phyloP scores from a whole-genome alignment of 2,888 invertebrate genomes.

The Tortricodes alternella region DNA sequence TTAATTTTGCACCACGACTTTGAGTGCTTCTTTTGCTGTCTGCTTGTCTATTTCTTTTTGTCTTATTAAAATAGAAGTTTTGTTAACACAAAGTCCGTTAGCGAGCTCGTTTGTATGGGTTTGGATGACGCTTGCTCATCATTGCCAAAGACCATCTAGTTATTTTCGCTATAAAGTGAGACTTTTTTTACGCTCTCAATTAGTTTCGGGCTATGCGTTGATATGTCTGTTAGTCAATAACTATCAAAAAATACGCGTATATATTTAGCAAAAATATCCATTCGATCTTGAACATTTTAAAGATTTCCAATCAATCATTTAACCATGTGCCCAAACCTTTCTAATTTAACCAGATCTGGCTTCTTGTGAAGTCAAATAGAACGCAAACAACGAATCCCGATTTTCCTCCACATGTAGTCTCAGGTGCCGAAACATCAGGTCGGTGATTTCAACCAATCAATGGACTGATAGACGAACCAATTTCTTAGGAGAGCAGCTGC shows the following conservation, averaged over 20 bases:
- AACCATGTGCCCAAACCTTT: neutral
- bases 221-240: no score
- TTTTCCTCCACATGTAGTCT: constrained; percentile 2
- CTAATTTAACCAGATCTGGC: neutral
- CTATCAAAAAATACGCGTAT: no score
- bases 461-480: constrained; percentile 60
- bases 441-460: constrained; percentile 75
- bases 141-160: no score
- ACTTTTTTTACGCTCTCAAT: no score
- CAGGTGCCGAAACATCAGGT: constrained; percentile 55
- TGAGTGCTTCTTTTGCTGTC: constrained; percentile 13
- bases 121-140: no score
- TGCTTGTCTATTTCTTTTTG: constrained; percentile 10
- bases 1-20: constrained; percentile 20
- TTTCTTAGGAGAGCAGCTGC: constrained; percentile 58
- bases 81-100: neutral
- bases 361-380: neutral
- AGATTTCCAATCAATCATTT: no score
- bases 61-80: neutral
- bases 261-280: no score
- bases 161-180: no score
- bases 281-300: no score
- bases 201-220: no score
- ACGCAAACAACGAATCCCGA: constrained; percentile 1
- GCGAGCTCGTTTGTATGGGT: no score